phyloP scores from a whole-genome alignment of 2,888 invertebrate genomes.

The Megaustenia siamemsis region DNA sequence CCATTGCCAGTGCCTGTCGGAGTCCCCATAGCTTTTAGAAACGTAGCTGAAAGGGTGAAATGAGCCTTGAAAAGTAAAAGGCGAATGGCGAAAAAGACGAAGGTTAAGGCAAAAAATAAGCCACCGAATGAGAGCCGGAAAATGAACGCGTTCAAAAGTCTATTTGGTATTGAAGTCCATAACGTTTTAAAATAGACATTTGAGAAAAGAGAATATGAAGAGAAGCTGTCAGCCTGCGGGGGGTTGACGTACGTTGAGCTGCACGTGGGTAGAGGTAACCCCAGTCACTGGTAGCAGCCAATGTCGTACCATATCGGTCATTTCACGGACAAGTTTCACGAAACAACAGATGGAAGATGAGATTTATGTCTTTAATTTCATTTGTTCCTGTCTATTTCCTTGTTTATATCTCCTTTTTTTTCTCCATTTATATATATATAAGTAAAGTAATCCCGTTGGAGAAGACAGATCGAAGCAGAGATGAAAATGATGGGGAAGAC shows the following conservation, averaged over 20 bases:
- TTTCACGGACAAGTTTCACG: background rate
- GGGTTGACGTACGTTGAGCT: background rate
- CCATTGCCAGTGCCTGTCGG: background rate
- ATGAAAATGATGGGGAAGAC: too few relatives aligned
- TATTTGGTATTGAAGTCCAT: background rate
- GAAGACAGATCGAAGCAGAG: too few relatives aligned
- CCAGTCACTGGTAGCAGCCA: too few relatives aligned
- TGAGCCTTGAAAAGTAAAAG: conserved; percentile 32
- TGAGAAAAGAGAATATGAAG: background rate
- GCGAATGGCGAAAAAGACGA: background rate
- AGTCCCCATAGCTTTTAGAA: background rate
- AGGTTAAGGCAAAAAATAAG: background rate
- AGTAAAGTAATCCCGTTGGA: too few relatives aligned
- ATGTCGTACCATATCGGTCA: too few relatives aligned
- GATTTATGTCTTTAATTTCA: too few relatives aligned
- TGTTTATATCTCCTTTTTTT: too few relatives aligned
- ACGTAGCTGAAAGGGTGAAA: background rate
- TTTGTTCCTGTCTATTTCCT: too few relatives aligned
- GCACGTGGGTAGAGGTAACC: too few relatives aligned
- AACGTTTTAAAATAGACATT: background rate
- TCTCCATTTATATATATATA: too few relatives aligned
- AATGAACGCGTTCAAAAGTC: background rate
- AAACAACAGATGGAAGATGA: background rate
- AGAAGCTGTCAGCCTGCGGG: background rate
- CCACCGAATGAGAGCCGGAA: background rate